Percentiles rank a stretch among this genome's conserved stretches.
Evolutionary conservation across 1,140 invertebrate genomes (phyloP).

Genomic region (Whitmania pigra): DNA sequence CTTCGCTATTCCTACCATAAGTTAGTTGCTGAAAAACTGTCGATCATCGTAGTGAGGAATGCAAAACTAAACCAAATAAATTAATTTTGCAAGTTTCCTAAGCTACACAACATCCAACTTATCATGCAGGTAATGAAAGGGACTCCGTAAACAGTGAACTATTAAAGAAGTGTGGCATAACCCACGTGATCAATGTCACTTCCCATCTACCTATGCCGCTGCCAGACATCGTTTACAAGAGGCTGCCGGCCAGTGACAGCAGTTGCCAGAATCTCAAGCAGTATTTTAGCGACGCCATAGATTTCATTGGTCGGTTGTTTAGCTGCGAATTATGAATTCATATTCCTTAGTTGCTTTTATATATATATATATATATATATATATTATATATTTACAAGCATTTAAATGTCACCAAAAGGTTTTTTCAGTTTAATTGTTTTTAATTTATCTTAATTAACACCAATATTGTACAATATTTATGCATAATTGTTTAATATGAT

Average conservation of each 20-base stretch:
- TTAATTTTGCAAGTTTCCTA: background rate
- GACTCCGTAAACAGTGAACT: constrained; percentile 63
- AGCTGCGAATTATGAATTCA: constrained; percentile 27
- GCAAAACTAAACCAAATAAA: no score
- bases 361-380: no score
- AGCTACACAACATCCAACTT: background rate
- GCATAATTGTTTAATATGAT: no score
- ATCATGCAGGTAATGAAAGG: constrained; percentile 54
- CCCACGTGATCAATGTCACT: constrained; percentile 60
- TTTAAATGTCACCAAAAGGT: background rate
- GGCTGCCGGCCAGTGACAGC: constrained; percentile 69
- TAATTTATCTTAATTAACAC: background rate
- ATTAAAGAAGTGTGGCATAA: constrained; percentile 44
- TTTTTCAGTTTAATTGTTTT: background rate
- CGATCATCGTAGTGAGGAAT: no score
- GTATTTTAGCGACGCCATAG: constrained; percentile 78
- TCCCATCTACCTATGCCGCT: constrained; percentile 60
- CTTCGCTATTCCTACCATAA: background rate
- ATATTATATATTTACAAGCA: background rate
- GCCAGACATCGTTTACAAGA: constrained; percentile 58
- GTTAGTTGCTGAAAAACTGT: background rate
- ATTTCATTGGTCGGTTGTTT: constrained; percentile 69
- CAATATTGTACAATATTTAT: no score
- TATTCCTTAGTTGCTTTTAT: background rate
- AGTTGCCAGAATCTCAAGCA: constrained; percentile 77